Percentiles rank a stretch among this genome's conserved stretches.
Evolutionary conservation across 2,113 vertebrate genomes (phyloP).

Genomic region (Ailurus styani): DNA sequence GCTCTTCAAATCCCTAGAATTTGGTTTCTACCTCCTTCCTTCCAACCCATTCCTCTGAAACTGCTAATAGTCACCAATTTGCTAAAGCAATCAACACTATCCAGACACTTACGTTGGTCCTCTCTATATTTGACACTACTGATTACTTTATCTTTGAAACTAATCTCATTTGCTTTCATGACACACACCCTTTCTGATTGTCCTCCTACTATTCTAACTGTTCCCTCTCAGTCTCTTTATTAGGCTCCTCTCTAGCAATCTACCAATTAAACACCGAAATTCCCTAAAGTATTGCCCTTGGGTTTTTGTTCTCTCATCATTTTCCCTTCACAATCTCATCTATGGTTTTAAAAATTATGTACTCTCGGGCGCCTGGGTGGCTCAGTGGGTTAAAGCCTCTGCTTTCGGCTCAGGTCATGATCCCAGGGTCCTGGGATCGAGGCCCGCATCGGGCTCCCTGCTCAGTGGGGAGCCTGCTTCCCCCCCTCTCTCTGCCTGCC

Average conservation of each 20-base stretch:
- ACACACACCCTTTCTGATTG: not conserved
- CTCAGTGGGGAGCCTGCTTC: too few relatives aligned
- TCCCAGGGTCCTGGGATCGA: too few relatives aligned
- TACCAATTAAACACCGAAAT: not conserved
- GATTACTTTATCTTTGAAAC: not conserved
- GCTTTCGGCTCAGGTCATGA: too few relatives aligned
- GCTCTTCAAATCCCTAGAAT: not conserved
- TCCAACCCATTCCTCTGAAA: not conserved
- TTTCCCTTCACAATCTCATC: not conserved
- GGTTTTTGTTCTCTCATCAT: not conserved
- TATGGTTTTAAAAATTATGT: not conserved
- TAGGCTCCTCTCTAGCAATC: not conserved
- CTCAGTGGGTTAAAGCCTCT: too few relatives aligned
- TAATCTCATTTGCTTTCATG: not conserved
- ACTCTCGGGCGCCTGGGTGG: too few relatives aligned
- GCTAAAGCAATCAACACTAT: not conserved
- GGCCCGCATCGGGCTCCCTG: too few relatives aligned
- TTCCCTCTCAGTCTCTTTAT: not conserved
- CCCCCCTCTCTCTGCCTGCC: too few relatives aligned
- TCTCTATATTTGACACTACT: not conserved
- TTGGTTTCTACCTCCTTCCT: not conserved
- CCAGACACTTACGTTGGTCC: not conserved
- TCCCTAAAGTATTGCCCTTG: not conserved
- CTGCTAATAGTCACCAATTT: not conserved
- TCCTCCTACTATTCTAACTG: not conserved